Base-by-base conservation (phyloP, 2,888 invertebrate species). In the Metacarcinus magister region DNA sequence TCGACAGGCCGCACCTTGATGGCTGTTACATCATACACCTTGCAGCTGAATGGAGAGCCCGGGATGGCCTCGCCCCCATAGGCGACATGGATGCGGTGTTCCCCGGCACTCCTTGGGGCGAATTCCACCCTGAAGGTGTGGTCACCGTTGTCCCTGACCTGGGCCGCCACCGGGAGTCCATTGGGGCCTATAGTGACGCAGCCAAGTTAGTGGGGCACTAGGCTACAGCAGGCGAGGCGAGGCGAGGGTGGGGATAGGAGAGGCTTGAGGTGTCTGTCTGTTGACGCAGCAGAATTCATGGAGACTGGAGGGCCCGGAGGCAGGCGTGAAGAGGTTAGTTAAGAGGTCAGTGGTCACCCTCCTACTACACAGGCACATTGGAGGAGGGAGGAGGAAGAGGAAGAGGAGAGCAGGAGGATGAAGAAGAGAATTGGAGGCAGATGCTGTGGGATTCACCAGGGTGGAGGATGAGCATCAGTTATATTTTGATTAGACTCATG, bases 1-100 rank as follows among this genome's bases (percentile, higher is more conserved):
- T 99, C 98, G 16, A 99, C 98, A 97, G 99, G 99, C 97, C 99
- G 99, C 48, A 99, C 99, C 98, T 99, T 98, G 97, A 99, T 99
- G 94, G 99, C 99, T 97, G 98, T 98, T 13, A 99, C 99, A 97
- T 99, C 99, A 97, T 99, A 99, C 4, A 99, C 99, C 98, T 99
- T 99, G 97, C 99, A 98, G 97, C 99, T 98, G 98, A 99, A 99
- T 7, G 99, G 99, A 97, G 99, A 99, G 92, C 99, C 99, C 43
- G 98, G 98, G 96, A 99, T 98, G 19, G 99, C 98, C 97, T 97
- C 97, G 44, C 97, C 97, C 97, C 98, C 98, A 97, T 99, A 99
- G 96, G 98, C 98, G 97, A 99, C 99, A 97, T 99, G 98, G 97
- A 99, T 98, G 96, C 98, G 98, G 97, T 99, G 99, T 97, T 99